Conservation (phyloP, 1,140 invertebrate species). For the Temnothorax curvispinosus region DNA sequence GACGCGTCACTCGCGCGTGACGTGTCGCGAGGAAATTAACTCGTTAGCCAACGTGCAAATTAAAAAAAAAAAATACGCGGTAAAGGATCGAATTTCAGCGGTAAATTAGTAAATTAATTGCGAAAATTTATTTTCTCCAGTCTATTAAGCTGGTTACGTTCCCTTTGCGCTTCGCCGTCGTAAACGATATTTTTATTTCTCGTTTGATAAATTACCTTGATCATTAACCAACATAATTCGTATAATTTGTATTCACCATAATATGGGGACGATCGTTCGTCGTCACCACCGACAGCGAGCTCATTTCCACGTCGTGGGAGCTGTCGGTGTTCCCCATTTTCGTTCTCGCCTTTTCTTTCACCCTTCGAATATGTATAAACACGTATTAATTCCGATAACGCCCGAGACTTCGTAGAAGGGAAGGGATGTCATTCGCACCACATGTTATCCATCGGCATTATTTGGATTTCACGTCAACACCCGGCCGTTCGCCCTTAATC, state of each 20-base stretch:
- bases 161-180: no score
- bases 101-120: background rate
- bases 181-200: background rate
- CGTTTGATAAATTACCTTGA: background rate
- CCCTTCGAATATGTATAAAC: background rate
- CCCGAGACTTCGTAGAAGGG: background rate
- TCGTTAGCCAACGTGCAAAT: background rate
- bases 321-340: conserved; percentile 72
- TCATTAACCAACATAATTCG: background rate
- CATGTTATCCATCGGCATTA: conserved; percentile 37
- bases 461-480: background rate
- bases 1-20: background rate
- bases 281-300: conserved; percentile 73
- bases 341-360: background rate
- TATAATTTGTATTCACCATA: conserved; percentile 76
- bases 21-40: background rate
- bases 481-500: background rate
- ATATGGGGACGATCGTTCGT: conserved; percentile 66
- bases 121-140: background rate
- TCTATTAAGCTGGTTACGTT: background rate
- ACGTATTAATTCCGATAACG: background rate
- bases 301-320: conserved; percentile 81
- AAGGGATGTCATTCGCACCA: conserved; percentile 5
- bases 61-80: background rate
- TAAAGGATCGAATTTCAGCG: background rate